Evolutionary conservation across 2,797 vertebrate genomes (phyloP).

Genomic region (Rhinella marina): DNA sequence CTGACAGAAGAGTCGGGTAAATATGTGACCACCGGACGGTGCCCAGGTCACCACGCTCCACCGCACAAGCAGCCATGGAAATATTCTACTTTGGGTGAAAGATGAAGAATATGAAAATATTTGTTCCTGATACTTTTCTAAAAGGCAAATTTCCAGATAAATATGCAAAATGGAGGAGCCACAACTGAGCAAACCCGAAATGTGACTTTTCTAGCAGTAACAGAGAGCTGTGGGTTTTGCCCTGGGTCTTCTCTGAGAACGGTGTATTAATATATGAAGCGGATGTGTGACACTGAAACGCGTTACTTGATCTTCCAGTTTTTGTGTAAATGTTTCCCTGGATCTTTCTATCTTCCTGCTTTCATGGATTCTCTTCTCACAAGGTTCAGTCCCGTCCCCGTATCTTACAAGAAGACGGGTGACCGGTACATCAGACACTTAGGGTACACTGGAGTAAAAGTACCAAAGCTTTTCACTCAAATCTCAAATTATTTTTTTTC

Average conservation of each 20-base stretch:
- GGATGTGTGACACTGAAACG: neutral
- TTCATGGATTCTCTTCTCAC: neutral
- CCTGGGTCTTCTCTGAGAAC: neutral
- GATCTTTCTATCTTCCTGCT: neutral
- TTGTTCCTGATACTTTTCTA: neutral
- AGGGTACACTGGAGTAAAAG: neutral
- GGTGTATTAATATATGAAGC: constrained; percentile 16
- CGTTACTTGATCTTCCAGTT: constrained; percentile 33
- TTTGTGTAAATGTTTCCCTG: constrained; percentile 34
- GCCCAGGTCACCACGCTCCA: neutral
- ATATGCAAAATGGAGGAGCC: constrained; percentile 15
- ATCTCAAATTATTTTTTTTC: neutral
- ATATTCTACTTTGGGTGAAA: neutral
- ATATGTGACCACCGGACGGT: neutral
- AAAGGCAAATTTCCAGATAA: constrained; percentile 35
- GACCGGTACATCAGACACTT: neutral
- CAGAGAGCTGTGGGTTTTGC: neutral
- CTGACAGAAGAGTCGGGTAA: neutral
- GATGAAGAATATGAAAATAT: constrained; percentile 19
- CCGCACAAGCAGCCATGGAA: neutral
- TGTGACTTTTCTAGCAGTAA: neutral
- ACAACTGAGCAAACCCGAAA: neutral
- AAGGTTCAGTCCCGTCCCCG: neutral
- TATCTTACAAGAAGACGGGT: neutral
- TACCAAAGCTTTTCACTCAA: neutral